These are phyloP conservation scores for Cheilinus undulatus DNA, from an alignment of 2,113 vertebrate species.

Conservation along the genomic window DNA sequence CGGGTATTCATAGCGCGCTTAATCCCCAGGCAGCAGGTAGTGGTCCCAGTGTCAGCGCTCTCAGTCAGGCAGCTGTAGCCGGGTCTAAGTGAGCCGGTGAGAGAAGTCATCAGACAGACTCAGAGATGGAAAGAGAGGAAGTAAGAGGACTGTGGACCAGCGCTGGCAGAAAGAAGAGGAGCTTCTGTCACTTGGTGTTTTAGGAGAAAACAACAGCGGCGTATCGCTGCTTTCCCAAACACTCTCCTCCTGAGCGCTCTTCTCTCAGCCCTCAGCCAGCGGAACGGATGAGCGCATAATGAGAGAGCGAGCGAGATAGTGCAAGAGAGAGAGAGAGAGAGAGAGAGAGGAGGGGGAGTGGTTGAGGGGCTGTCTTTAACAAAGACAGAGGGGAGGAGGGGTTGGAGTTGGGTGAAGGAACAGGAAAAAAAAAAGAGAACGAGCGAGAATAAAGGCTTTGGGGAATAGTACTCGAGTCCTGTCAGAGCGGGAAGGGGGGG, in stretches of 20 bases:
- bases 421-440: conserved; percentile 54
- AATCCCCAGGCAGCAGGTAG: conserved; percentile 80
- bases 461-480: conserved; percentile 74
- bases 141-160: conserved; percentile 36
- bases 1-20: conserved; percentile 61
- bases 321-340: conserved; percentile 45
- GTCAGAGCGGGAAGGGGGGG: conserved; percentile 53
- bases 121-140: conserved; percentile 28
- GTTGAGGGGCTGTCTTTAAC: conserved; percentile 77
- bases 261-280: conserved; percentile 68
- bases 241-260: conserved; percentile 56
- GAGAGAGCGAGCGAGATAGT: conserved; percentile 50
- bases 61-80: conserved; percentile 56
- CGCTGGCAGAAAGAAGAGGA: conserved; percentile 36
- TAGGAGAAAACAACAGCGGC: conserved; percentile 38
- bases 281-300: conserved; percentile 71
- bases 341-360: conserved; percentile 44
- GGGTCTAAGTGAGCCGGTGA: conserved; percentile 55
- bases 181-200: conserved; percentile 60
- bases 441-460: conserved; percentile 74
- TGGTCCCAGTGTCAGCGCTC: conserved; percentile 74
- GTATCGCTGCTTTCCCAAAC: conserved; percentile 57
- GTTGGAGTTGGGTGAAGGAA: conserved; percentile 60
- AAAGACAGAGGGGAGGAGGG: conserved; percentile 77
- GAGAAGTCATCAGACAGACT: conserved; percentile 64